Evolutionary conservation across 2,797 vertebrate species (phyloP), one percentile per base, ranked within the genome.

Genomic region (Diplodus sargus): DNA sequence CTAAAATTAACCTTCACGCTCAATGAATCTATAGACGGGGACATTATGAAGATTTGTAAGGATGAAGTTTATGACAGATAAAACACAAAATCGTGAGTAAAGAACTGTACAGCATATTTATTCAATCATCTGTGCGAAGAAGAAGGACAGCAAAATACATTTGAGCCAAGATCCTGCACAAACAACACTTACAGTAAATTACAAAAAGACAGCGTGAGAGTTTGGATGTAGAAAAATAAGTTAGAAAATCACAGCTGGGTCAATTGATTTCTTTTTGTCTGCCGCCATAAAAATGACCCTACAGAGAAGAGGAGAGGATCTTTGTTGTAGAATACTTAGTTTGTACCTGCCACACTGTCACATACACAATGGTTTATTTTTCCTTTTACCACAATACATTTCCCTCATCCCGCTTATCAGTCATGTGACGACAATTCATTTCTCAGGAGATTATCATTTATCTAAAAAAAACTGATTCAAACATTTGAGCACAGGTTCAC

Each of bases 21-120:
- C 43, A 39, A 53, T 57, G 15, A 16, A 61, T 28, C 25, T 45
- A 10, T 65, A 28, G 45, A 56, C 14, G 28, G n/a, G 3, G 54
- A 22, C 6, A 45, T 69, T 11, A 15, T 56, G 30, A 15, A 13
- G 9, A n/a, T 68, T 42, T 68, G 59, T 61, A 6, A 49, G 30
- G 42, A 13, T 23, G 16, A 43, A 16, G 1, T 43, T 15, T 75
- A 25, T 64, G 45, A 59, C 14, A 61, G 18, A 84, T n/a, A 64
- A 63, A 62, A 68, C n/a, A 87, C 42, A 81, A 13, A 64, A 43
- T 53, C 15, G 47, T 3, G 7, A 61, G 34, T 84, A 74, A 79
- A 82, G 56, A 92, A 88, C 90, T 91, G 82, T 91, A 91, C 89
- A 93, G 45, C 18, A 74, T 85, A 81, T 93, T 94, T 93, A 94